Evolutionary conservation across 2,113 vertebrate species (phyloP).

Genomic region (Rhineura floridana): DNA sequence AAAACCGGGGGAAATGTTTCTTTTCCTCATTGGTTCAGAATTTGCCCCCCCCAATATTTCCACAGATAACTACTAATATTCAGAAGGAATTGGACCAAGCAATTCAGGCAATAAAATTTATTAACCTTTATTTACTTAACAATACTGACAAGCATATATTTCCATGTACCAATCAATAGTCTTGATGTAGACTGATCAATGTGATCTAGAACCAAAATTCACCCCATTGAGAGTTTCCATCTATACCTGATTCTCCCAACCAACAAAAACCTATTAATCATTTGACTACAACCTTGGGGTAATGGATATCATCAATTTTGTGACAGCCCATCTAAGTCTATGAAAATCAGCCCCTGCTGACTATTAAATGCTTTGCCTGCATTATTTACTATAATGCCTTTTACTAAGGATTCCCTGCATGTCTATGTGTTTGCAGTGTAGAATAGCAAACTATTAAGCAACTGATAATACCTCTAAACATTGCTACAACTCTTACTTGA

Average conservation of each 20-base stretch:
- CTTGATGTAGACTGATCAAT: conserved; percentile 18
- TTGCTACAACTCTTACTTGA: conserved; percentile 16
- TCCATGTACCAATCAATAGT: conserved; percentile 3
- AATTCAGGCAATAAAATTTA: background rate
- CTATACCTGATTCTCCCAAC: background rate
- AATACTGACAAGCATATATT: background rate
- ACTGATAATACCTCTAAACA: conserved; percentile 22
- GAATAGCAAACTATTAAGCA: conserved; percentile 1
- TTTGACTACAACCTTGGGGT: conserved; percentile 23
- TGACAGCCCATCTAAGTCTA: conserved; percentile 15
- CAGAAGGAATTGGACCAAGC: background rate
- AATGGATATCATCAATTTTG: conserved; percentile 30
- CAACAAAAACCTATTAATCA: conserved; percentile 26
- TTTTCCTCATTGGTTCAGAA: background rate
- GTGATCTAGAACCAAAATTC: conserved; percentile 22
- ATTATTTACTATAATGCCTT: conserved; percentile 38
- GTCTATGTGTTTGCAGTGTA: conserved; percentile 2
- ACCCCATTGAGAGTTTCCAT: conserved; percentile 20
- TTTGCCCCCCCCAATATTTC: too few species aligned
- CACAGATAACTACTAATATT: background rate
- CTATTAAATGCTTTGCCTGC: conserved; percentile 26
- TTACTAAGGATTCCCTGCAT: conserved; percentile 21
- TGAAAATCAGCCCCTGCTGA: conserved; percentile 21
- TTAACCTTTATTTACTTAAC: background rate
- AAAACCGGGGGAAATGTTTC: background rate